Evolutionary conservation across 1,140 invertebrate species (phyloP), one percentile per base, ranked within the genome.

Genomic region (Drosophila auraria): DNA sequence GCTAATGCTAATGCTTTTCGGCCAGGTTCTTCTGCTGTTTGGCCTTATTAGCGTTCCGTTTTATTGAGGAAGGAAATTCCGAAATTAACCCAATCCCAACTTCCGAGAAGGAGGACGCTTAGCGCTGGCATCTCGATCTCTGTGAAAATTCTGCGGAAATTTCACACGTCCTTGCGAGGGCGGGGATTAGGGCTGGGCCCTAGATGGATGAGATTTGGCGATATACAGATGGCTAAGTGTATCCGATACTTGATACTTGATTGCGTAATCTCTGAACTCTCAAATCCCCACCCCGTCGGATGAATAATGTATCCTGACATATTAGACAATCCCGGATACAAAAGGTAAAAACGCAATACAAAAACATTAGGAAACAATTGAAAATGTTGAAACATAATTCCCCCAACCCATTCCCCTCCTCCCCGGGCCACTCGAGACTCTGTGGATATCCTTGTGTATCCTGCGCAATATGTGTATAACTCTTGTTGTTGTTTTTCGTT

Each of bases 311-410:
- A 61, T 44, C 66, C 81, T 77, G 80, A 72, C 81, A 80, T 83
- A 76, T 83, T 80, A 80, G 79, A 87, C 70, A 87, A 83, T 68
- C 36, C 66, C 54, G 57, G 61, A 72, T 65, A 87, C 84, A 87
- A 89, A 84, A 79, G 78, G 78, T 64, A 81, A 83, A 84, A 84
- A 82, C 78, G 81, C 74, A 84, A 70, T 83, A 82, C 84, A 87
- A 87, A 90, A 87, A 87, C 84, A 87, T 87, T 87, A 81, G 78
- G 69, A 84, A 87, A 87, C 84, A 87, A 87, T 87, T 87, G 84
- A 90, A 78, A 89, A 84, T 87, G 84, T 82, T 87, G 84, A 87
- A 89, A 89, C 75, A 89, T 89, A 89, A 87, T 68, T 83, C 76
- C 83, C 80, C 66, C 65, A 9, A 11, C 47, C 38, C 45, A 12